phyloP scores from a whole-genome alignment of 2,797 vertebrate species.

The Cottoperca gobio region DNA sequence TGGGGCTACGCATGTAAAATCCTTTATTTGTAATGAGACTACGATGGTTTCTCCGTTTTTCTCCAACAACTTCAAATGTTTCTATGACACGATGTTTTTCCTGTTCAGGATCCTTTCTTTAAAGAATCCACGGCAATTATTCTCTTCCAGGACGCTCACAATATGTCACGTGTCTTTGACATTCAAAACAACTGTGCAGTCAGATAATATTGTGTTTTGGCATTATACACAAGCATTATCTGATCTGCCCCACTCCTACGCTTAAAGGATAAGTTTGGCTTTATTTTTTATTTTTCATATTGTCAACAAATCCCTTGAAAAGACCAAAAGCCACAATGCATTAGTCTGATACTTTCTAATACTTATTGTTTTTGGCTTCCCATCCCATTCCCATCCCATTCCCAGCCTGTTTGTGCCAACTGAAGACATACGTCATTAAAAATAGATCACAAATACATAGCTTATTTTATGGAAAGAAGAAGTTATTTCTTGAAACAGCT shows the following conservation, averaged over 20 bases:
- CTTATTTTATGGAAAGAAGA: background rate
- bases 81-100: background rate
- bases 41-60: background rate
- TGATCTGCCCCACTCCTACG: background rate
- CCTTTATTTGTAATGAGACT: conserved; percentile 11
- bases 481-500: background rate
- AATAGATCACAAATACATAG: background rate
- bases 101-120: background rate
- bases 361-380: no score
- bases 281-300: conserved; percentile 3
- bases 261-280: conserved; percentile 1
- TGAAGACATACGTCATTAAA: background rate
- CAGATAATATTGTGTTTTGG: background rate
- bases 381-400: background rate
- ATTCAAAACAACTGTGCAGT: background rate
- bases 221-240: background rate
- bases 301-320: background rate
- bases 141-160: background rate
- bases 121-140: background rate
- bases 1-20: background rate
- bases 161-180: background rate
- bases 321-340: background rate
- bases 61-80: background rate
- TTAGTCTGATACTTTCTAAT: background rate
- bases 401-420: background rate